A percentile compares a stretch with the other conserved stretches of the same genome.
phyloP scores from a whole-genome alignment of 2,888 invertebrate species.

The Noctuana brunneofusca region DNA sequence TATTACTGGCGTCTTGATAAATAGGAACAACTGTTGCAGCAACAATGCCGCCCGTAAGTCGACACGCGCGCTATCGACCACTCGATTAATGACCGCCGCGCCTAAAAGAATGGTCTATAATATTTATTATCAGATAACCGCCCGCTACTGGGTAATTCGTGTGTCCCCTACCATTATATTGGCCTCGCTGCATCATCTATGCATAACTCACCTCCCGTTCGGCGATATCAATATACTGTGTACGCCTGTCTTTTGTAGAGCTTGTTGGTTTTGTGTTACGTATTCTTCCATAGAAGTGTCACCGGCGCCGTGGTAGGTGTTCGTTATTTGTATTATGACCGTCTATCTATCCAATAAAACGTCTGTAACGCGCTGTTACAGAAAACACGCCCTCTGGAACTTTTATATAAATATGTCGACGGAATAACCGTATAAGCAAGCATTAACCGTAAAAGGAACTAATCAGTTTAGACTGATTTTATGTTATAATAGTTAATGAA shows the following conservation, averaged over 20 bases:
- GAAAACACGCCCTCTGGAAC: conserved; percentile 46
- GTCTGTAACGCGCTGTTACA: conserved; percentile 31
- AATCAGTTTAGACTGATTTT: conserved; percentile 69
- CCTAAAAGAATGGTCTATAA: conserved; percentile 82
- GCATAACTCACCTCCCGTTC: conserved; percentile 73
- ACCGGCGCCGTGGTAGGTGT: conserved; percentile 51
- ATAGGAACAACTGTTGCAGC: conserved; percentile 76
- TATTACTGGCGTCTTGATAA: conserved; percentile 79
- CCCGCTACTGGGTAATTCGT: conserved; percentile 79
- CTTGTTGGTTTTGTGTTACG: conserved; percentile 64
- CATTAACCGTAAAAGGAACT: conserved; percentile 60
- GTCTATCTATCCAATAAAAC: conserved; percentile 26
- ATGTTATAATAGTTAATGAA: conserved; percentile 79
- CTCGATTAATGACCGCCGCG: conserved; percentile 80
- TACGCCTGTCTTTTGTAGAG: conserved; percentile 58
- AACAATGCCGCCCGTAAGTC: conserved; percentile 79
- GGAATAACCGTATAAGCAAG: conserved; percentile 51
- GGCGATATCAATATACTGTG: conserved; percentile 62
- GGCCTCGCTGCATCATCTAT: conserved; percentile 65
- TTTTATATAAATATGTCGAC: conserved; percentile 55
- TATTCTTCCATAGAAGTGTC: conserved; percentile 55
- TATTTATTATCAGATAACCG: conserved; percentile 82
- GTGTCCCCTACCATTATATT: conserved; percentile 75
- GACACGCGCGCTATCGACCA: conserved; percentile 78
- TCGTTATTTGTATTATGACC: conserved; percentile 45